Percentiles rank a stretch among this genome's conserved stretches.
These are phyloP conservation scores for Ophion obscuratus DNA, from an alignment of 2,888 invertebrate genomes.

Conservation along the genomic window DNA sequence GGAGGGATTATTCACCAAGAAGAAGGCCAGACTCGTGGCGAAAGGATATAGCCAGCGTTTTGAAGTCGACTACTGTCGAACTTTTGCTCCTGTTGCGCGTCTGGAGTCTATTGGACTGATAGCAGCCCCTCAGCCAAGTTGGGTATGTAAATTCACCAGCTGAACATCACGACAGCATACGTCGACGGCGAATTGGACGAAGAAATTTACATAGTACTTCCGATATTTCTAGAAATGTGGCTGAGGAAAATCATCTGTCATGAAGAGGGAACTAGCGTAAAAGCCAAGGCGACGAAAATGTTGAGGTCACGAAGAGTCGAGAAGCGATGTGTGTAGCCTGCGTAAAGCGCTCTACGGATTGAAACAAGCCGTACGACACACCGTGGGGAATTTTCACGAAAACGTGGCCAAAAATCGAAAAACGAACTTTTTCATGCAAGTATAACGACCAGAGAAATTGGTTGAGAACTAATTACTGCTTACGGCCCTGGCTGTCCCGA, in stretches of 20 bases:
- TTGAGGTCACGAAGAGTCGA: background rate
- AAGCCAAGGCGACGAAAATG: slow-evolving; percentile 18
- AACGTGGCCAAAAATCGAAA: too few species aligned
- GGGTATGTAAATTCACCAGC: slow-evolving; percentile 29
- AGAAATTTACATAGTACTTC: slow-evolving; percentile 20
- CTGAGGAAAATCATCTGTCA: slow-evolving; percentile 7
- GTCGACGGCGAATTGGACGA: slow-evolving; percentile 33
- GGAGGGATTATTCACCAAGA: slow-evolving; percentile 27
- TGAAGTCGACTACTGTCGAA: slow-evolving; percentile 34
- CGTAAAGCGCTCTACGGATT: slow-evolving; percentile 37
- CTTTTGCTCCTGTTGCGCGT: slow-evolving; percentile 31
- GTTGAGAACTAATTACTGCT: too few species aligned
- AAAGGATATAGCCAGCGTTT: slow-evolving; percentile 26
- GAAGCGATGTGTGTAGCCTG: slow-evolving; percentile 36
- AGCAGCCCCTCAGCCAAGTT: slow-evolving; percentile 19
- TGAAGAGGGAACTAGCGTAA: slow-evolving; percentile 12
- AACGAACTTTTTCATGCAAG: too few species aligned
- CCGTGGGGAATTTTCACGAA: too few species aligned
- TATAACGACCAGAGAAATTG: too few species aligned
- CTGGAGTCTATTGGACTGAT: slow-evolving; percentile 32
- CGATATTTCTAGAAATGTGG: slow-evolving; percentile 11
- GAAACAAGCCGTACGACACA: slow-evolving; percentile 22
- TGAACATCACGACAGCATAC: slow-evolving; percentile 26
- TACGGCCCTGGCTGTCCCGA: too few species aligned
- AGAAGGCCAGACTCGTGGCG: slow-evolving; percentile 33